A percentile compares a stretch with the other conserved stretches of the same genome.
phyloP scores from a whole-genome alignment of 2,888 invertebrate genomes.

The Apotomis turbidana region DNA sequence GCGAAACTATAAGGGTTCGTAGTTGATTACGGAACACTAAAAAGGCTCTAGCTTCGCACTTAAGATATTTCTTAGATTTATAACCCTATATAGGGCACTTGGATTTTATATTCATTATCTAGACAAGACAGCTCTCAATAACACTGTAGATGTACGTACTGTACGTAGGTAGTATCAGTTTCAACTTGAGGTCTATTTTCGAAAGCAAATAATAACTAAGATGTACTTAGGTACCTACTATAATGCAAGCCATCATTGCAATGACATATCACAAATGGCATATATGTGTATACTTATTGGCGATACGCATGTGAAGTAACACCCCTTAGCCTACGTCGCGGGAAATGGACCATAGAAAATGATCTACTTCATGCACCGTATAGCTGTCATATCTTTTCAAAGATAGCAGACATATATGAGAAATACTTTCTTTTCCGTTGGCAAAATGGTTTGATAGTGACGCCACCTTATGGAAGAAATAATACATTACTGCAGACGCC shows the following conservation, averaged over 20 bases:
- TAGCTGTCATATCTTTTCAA: slow-evolving; percentile 4
- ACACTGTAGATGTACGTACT: background rate
- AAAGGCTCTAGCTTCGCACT: too few relatives aligned
- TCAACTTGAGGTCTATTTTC: slow-evolving; percentile 15
- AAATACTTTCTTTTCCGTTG: slow-evolving; percentile 8
- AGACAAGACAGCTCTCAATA: background rate
- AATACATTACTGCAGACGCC: background rate
- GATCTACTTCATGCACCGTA: slow-evolving; percentile 28
- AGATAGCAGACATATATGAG: slow-evolving; percentile 10
- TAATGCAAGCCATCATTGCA: slow-evolving; percentile 27
- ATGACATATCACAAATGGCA: slow-evolving; percentile 23
- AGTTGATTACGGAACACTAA: too few relatives aligned
- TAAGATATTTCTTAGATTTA: too few relatives aligned
- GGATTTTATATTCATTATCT: background rate
- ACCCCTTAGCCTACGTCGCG: slow-evolving; percentile 25
- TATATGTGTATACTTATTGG: slow-evolving; percentile 4
- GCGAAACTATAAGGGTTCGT: too few relatives aligned
- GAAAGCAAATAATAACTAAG: slow-evolving; percentile 29
- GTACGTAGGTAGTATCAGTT: background rate
- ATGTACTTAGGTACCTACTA: background rate
- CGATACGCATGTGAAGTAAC: slow-evolving; percentile 24
- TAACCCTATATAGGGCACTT: too few relatives aligned
- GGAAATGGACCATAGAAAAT: slow-evolving; percentile 38
- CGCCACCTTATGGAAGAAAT: slow-evolving; percentile 1
- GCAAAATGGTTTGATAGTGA: slow-evolving; percentile 4